Base-by-base conservation (phyloP, 2,888 invertebrate species). In the Nomada ruficornis region DNA sequence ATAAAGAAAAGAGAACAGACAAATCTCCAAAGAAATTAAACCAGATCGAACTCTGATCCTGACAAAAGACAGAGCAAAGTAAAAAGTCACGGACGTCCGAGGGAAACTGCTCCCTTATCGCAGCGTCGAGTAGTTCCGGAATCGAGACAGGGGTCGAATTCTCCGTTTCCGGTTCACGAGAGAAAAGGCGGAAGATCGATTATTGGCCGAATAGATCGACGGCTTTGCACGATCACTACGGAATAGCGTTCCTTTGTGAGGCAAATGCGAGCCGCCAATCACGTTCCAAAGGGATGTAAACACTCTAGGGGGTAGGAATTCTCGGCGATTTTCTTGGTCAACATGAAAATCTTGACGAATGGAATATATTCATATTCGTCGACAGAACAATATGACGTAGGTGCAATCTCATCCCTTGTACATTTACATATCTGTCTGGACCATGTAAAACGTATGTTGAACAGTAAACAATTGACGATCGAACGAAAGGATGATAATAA, bases 251-350 rank as follows among this genome's bases (percentile, higher is more conserved):
- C 67, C 83, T 83, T 83, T 83, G 83, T 83, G 50, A 83, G 62
- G 83, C 57, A 83, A 83, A 83, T 83, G 77, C 69, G 59, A 74
- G 60, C 62, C 50, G 36, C 71, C 57, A 47, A 64, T 57, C 57
- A 70, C 59, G 73, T 20, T 36, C 54, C 59, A 63, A 63, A 52
- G 63, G 73, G 74, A 81, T 71, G 82, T 81, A 83, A 82, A 83
- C 82, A 83, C 77, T 82, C 72, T 44, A 64, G 57, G 60, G 60
- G 63, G 50, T 60, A 82, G 75, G 64, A 83, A 83, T 82, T 69
- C 74, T 68, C 70, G n/a, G 63, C 62, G 68, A 60, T 42, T 64
- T 36, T 57, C 54, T 55, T 68, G 55, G 60, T 29, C 64, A 59
- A 55, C 52, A 81, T 77, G 69, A 77, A 72, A 71, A 80, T 42